These are phyloP conservation scores for Thaleichthys pacificus DNA, from an alignment of 2,797 vertebrate species.

Conservation along the genomic window DNA sequence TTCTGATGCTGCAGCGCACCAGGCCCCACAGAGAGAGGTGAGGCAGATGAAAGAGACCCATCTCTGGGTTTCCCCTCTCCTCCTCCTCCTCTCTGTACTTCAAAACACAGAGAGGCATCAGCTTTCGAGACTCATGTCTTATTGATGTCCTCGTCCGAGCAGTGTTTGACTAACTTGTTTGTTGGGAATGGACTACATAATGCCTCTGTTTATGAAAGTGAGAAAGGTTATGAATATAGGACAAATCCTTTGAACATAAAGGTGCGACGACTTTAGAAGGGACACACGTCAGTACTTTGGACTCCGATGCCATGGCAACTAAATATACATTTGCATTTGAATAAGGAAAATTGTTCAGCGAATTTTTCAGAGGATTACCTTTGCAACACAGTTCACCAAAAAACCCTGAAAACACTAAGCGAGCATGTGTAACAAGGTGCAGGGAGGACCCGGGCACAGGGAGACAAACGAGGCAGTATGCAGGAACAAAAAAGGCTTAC, in stretches of 20 bases:
- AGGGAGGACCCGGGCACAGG: neutral
- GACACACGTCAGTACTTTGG: neutral
- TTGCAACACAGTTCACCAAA: neutral
- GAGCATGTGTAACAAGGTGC: slow-evolving; percentile 10
- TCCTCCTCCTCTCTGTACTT: slow-evolving; percentile 18
- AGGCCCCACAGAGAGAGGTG: neutral
- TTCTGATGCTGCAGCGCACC: neutral
- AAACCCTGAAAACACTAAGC: neutral
- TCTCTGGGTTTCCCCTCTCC: slow-evolving; percentile 19
- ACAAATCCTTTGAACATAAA: neutral
- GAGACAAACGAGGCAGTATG: too few species aligned
- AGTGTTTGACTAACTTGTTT: neutral
- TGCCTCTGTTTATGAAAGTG: neutral
- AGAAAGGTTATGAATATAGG: neutral
- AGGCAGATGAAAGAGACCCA: slow-evolving; percentile 24
- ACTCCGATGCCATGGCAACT: slow-evolving; percentile 4
- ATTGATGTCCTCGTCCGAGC: slow-evolving; percentile 1
- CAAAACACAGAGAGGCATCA: slow-evolving; percentile 13
- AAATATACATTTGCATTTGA: slow-evolving; percentile 5
- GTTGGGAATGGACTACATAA: neutral
- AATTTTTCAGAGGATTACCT: neutral
- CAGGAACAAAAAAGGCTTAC: too few species aligned
- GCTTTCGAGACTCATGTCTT: slow-evolving; percentile 16
- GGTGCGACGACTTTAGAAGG: neutral
- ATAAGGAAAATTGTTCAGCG: neutral